phyloP scores from a whole-genome alignment of 1,140 invertebrate species.

The Euwallacea similis region DNA sequence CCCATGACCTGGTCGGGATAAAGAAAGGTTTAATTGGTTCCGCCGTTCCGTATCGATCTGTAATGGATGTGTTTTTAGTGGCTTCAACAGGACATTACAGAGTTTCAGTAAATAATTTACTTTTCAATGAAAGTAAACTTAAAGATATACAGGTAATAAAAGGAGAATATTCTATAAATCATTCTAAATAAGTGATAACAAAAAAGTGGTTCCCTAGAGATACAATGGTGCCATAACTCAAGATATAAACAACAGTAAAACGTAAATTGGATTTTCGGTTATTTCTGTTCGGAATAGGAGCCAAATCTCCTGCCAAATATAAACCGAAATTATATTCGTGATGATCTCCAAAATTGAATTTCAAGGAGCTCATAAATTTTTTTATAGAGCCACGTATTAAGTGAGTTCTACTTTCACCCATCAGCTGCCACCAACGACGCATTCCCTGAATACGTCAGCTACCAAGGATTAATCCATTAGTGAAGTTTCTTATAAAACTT shows the following conservation, averaged over 20 bases:
- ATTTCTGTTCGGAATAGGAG: slow-evolving; percentile 27
- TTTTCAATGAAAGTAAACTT: not conserved
- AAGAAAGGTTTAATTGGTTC: slow-evolving; percentile 30
- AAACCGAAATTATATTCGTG: slow-evolving; percentile 32
- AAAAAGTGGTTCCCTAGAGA: slow-evolving; percentile 18
- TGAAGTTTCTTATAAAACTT: not conserved
- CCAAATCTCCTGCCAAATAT: slow-evolving; percentile 35
- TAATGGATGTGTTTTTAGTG: slow-evolving; percentile 25
- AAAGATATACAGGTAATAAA: not conserved
- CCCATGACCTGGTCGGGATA: slow-evolving; percentile 19
- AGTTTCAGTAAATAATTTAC: not conserved
- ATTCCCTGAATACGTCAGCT: no score
- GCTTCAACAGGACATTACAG: not conserved
- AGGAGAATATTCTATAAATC: not conserved
- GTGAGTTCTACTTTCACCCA: no score
- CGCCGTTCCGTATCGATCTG: slow-evolving; percentile 11
- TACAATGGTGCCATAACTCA: slow-evolving; percentile 26
- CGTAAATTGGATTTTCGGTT: slow-evolving; percentile 34
- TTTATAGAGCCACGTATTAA: not conserved
- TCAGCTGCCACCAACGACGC: no score
- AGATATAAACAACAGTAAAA: slow-evolving; percentile 37
- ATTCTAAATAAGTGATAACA: slow-evolving; percentile 23
- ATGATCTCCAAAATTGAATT: slow-evolving; percentile 32
- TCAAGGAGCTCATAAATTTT: slow-evolving; percentile 27
- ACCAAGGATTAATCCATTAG: no score